phyloP scores from a whole-genome alignment of 2,888 invertebrate genomes.

The Ernsta delagoae region DNA sequence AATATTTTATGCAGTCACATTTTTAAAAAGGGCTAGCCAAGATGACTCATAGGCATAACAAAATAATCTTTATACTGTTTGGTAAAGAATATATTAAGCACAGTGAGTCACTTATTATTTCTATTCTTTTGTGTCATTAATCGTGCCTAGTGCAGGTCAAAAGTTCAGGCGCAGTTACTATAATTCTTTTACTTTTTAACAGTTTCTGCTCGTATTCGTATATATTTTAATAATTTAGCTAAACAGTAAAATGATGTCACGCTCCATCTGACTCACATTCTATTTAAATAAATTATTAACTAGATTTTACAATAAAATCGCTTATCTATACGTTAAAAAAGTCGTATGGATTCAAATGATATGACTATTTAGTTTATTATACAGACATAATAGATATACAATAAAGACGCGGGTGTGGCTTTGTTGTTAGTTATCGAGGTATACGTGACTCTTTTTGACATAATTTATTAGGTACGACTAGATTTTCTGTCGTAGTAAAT shows the following conservation, averaged over 20 bases:
- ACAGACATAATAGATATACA: slow-evolving; percentile 31
- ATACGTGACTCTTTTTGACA: slow-evolving; percentile 18
- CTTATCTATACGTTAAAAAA: slow-evolving; percentile 50
- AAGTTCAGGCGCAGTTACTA: slow-evolving; percentile 76
- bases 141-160: slow-evolving; percentile 72
- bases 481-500: slow-evolving; percentile 25
- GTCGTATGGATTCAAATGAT: slow-evolving; percentile 39
- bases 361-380: slow-evolving; percentile 35
- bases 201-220: slow-evolving; percentile 55
- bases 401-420: slow-evolving; percentile 28
- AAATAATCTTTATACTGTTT: slow-evolving; percentile 11
- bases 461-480: slow-evolving; percentile 31
- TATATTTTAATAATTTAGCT: slow-evolving; percentile 50
- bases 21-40: slow-evolving; percentile 37
- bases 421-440: slow-evolving; percentile 24
- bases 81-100: slow-evolving; percentile 40
- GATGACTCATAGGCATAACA: slow-evolving; percentile 41
- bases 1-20: neutral
- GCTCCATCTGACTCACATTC: slow-evolving; percentile 66
- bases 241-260: slow-evolving; percentile 81
- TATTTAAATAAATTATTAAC: slow-evolving; percentile 62
- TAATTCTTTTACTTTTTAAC: slow-evolving; percentile 75
- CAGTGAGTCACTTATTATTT: slow-evolving; percentile 65
- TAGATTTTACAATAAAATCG: slow-evolving; percentile 56
- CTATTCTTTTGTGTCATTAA: slow-evolving; percentile 41